Conservation (phyloP, 2,888 invertebrate species). For the Eilema depressum region DNA sequence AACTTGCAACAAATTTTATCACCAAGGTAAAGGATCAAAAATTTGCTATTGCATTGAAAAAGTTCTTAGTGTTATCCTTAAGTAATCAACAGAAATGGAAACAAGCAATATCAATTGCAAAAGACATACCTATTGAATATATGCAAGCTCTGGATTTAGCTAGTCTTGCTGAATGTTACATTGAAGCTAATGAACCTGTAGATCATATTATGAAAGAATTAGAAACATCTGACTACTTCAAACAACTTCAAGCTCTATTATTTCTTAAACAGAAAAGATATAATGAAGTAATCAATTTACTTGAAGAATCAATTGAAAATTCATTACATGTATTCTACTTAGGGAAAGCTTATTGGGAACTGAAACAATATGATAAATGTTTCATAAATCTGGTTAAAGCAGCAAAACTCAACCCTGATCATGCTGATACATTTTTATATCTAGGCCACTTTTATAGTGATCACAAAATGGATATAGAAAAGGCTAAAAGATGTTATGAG, state of each 20-base stretch:
- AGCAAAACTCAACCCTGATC: slow-evolving; percentile 91
- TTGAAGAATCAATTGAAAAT: slow-evolving; percentile 77
- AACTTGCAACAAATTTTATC: slow-evolving; percentile 75
- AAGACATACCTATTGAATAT: slow-evolving; percentile 62
- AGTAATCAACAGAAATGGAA: slow-evolving; percentile 82
- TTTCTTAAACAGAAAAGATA: slow-evolving; percentile 82
- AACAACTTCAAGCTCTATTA: slow-evolving; percentile 82
- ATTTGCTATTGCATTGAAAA: slow-evolving; percentile 65
- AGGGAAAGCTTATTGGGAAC: slow-evolving; percentile 88
- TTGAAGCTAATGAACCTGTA: slow-evolving; percentile 68
- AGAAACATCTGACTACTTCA: slow-evolving; percentile 62
- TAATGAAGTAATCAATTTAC: slow-evolving; percentile 84
- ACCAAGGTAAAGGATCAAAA: slow-evolving; percentile 68
- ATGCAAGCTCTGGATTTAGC: slow-evolving; percentile 66
- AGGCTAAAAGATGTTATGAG: slow-evolving; percentile 94
- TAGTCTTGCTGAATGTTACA: slow-evolving; percentile 72
- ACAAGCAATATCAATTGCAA: slow-evolving; percentile 76
- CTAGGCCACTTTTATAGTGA: slow-evolving; percentile 92
- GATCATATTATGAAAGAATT: slow-evolving; percentile 66
- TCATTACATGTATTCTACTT: slow-evolving; percentile 86
- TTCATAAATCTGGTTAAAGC: slow-evolving; percentile 89
- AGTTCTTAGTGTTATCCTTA: slow-evolving; percentile 69
- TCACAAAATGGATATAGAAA: slow-evolving; percentile 88
- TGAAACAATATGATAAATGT: slow-evolving; percentile 87
- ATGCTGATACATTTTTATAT: slow-evolving; percentile 91